A percentile compares a stretch with the other conserved stretches of the same genome.
phyloP scores from a whole-genome alignment of 2,888 invertebrate species.

The Leptopilina myrica region DNA sequence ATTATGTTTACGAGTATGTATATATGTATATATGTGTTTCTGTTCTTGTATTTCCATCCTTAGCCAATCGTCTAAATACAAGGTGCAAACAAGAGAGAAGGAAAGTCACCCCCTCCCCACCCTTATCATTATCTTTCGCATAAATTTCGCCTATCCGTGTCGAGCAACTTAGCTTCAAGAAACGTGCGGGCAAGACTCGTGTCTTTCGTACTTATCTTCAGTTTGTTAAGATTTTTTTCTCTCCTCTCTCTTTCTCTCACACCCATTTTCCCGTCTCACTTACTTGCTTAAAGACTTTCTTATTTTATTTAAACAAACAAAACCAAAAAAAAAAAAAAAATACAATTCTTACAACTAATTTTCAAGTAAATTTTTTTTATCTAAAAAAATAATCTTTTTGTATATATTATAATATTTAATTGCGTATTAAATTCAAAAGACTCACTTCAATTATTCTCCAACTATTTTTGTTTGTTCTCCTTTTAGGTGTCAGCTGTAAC shows the following conservation, averaged over 20 bases:
- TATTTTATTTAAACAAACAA: neutral
- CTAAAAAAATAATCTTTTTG: too few relatives aligned
- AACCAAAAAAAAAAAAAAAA: neutral
- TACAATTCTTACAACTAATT: too few relatives aligned
- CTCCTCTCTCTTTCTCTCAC: neutral
- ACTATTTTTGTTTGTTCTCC: neutral
- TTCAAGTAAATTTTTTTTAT: too few relatives aligned
- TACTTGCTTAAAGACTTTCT: neutral
- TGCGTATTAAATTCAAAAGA: too few relatives aligned
- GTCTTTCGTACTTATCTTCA: slow-evolving; percentile 42
- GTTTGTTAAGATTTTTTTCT: slow-evolving; percentile 34
- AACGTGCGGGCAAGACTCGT: slow-evolving; percentile 49
- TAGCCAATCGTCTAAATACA: slow-evolving; percentile 33
- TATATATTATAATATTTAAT: too few relatives aligned
- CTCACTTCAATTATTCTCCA: neutral
- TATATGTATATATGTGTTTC: neutral
- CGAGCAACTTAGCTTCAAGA: slow-evolving; percentile 50
- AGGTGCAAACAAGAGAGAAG: slow-evolving; percentile 30
- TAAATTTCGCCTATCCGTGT: slow-evolving; percentile 63
- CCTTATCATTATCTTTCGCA: slow-evolving; percentile 58
- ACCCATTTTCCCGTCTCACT: too few relatives aligned
- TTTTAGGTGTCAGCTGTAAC: neutral
- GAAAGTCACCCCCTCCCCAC: slow-evolving; percentile 48
- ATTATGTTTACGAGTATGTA: slow-evolving; percentile 54
- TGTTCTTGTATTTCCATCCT: slow-evolving; percentile 33